Evolutionary conservation across 2,113 vertebrate species (phyloP).

Genomic region (Corythaeola cristata): DNA sequence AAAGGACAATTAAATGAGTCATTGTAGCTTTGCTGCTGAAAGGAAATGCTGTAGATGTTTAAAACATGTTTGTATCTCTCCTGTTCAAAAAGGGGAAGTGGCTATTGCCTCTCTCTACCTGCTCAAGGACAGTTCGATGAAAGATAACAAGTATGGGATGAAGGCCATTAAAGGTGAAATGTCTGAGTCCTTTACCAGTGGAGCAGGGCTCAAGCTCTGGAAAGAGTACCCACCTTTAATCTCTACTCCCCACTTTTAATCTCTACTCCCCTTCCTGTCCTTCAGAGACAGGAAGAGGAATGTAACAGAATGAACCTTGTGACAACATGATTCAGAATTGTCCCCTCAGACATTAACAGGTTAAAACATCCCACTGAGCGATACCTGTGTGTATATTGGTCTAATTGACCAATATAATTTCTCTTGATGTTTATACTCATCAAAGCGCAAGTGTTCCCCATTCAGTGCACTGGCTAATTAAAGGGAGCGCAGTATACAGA

Average conservation of each 20-base stretch:
- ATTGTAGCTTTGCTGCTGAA: not conserved
- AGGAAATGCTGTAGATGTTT: not conserved
- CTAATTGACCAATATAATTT: not conserved
- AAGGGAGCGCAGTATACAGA: not conserved
- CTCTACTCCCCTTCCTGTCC: not conserved
- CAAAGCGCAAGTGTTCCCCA: not conserved
- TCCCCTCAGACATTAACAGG: not conserved
- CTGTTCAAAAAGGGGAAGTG: not conserved
- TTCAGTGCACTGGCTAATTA: not conserved
- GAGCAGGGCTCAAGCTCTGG: not conserved
- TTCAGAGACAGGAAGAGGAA: not conserved
- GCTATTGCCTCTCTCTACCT: not conserved
- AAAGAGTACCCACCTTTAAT: not conserved
- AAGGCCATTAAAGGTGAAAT: not conserved
- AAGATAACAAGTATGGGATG: not conserved
- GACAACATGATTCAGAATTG: not conserved
- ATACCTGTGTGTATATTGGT: not conserved
- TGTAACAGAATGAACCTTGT: not conserved
- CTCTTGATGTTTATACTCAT: not conserved
- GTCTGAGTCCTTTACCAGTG: not conserved
- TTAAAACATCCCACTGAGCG: rapidly evolving
- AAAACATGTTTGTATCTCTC: not conserved
- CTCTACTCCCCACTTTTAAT: no score
- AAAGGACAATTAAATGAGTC: not conserved
- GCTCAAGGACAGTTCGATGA: not conserved